phyloP scores from a whole-genome alignment of 2,797 vertebrate species.

The Microchirus variegatus region DNA sequence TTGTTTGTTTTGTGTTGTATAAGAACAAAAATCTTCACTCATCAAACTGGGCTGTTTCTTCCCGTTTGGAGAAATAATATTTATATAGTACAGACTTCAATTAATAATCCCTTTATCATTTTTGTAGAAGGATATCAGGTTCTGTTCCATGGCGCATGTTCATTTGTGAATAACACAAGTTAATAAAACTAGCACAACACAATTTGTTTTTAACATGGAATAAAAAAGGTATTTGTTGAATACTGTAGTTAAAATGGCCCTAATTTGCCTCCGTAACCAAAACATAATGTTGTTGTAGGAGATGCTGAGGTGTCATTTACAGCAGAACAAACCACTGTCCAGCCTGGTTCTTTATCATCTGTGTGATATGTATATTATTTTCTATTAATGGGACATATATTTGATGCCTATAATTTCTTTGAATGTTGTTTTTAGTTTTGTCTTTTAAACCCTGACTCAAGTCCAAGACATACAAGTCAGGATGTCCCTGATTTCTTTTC shows the following conservation, averaged over 20 bases:
- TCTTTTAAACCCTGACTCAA: slow-evolving; percentile 51
- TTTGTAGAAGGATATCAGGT: slow-evolving; percentile 4
- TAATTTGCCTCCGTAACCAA: slow-evolving; percentile 44
- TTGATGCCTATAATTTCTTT: slow-evolving; percentile 70
- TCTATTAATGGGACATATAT: slow-evolving; percentile 58
- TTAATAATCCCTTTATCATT: slow-evolving; percentile 9
- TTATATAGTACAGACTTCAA: slow-evolving; percentile 11
- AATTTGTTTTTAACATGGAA: slow-evolving; percentile 17
- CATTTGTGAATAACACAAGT: slow-evolving; percentile 28
- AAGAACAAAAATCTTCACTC: neutral
- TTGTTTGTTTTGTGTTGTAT: slow-evolving; percentile 15
- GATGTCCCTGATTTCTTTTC: slow-evolving; percentile 47
- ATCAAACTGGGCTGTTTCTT: slow-evolving; percentile 10
- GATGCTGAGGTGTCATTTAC: slow-evolving; percentile 41
- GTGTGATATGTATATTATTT: slow-evolving; percentile 45
- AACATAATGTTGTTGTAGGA: slow-evolving; percentile 43
- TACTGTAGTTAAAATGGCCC: slow-evolving; percentile 17
- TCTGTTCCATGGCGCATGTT: slow-evolving; percentile 29
- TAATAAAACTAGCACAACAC: slow-evolving; percentile 35
- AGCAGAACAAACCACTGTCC: slow-evolving; percentile 46
- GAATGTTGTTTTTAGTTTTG: slow-evolving; percentile 61
- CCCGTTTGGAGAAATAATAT: slow-evolving; percentile 20
- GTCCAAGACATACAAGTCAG: slow-evolving; percentile 56
- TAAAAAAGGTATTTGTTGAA: slow-evolving; percentile 23
- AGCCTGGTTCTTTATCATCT: slow-evolving; percentile 43